Evolutionary conservation across 2,888 invertebrate genomes (phyloP).

Genomic region (Acanthopleura granulata): DNA sequence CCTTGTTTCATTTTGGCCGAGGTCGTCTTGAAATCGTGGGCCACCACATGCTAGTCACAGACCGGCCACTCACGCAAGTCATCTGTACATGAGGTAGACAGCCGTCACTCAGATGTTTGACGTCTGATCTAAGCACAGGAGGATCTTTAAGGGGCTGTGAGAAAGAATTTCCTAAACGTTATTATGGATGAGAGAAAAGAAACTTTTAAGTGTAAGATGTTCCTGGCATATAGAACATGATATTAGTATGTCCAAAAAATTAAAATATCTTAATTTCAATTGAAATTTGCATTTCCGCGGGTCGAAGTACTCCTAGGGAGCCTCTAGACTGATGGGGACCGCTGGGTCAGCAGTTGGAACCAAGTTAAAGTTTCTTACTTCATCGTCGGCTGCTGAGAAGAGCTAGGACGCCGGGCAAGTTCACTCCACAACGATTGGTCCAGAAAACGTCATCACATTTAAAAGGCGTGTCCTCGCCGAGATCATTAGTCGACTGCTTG

Average conservation of each 20-base stretch:
- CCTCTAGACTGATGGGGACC: neutral
- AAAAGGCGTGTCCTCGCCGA: conserved; percentile 9
- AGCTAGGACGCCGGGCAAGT: neutral
- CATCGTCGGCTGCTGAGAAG: neutral
- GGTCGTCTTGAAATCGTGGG: neutral
- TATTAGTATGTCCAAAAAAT: too few species aligned
- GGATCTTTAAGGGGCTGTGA: conserved; percentile 7
- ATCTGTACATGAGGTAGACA: neutral
- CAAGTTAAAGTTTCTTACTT: conserved; percentile 12
- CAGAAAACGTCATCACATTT: conserved; percentile 16
- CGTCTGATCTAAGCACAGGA: neutral
- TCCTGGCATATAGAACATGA: too few species aligned
- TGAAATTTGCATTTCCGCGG: neutral
- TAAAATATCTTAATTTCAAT: too few species aligned
- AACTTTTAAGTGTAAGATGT: too few species aligned
- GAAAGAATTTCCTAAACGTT: too few species aligned
- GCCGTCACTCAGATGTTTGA: neutral
- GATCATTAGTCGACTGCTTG: conserved; percentile 20
- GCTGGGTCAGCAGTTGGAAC: conserved; percentile 4
- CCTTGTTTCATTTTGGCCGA: neutral
- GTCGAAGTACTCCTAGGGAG: neutral
- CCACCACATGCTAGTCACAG: neutral
- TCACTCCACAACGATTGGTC: neutral
- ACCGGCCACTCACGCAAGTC: neutral
- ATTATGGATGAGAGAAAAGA: too few species aligned